Conservation (phyloP, 2,888 invertebrate species). For the Hemicrepidius hirtus region DNA sequence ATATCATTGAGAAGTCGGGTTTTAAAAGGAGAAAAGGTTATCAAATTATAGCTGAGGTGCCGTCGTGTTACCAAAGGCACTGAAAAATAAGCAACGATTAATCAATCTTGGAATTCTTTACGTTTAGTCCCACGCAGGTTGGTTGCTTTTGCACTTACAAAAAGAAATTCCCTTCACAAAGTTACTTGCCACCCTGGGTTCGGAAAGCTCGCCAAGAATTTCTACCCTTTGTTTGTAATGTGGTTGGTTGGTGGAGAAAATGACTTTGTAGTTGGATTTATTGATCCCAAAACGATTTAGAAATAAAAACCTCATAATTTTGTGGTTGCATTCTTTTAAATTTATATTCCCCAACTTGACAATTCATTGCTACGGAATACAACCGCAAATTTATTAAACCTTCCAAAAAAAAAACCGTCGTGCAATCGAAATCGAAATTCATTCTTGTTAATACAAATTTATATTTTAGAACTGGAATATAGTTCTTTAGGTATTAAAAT, state of each 20-base stretch:
- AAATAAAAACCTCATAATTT: constrained; percentile 32
- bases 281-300: constrained; percentile 42
- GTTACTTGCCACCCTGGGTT: constrained; percentile 10
- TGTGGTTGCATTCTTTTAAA: constrained; percentile 1
- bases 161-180: constrained; percentile 30
- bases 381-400: constrained; percentile 25
- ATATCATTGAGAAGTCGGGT: constrained; percentile 33
- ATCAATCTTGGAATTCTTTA: constrained; percentile 43
- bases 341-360: constrained; percentile 14
- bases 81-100: constrained; percentile 46
- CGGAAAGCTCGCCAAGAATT: constrained; percentile 40
- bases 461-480: constrained; percentile 7
- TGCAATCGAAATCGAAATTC: constrained; percentile 10
- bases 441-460: constrained; percentile 31
- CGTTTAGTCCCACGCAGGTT: constrained; percentile 1
- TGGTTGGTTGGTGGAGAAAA: constrained; percentile 22
- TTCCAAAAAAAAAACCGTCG: constrained; percentile 4
- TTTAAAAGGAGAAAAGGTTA: constrained; percentile 27
- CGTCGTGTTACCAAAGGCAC: constrained; percentile 27
- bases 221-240: constrained; percentile 46
- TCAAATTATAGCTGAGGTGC: constrained; percentile 39
- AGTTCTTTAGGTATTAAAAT: constrained; percentile 21
- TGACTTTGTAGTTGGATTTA: constrained; percentile 42
- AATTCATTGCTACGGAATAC: constrained; percentile 15
- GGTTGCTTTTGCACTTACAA: constrained; percentile 28